phyloP scores from a whole-genome alignment of 2,888 invertebrate genomes.

The Limenitis camilla region DNA sequence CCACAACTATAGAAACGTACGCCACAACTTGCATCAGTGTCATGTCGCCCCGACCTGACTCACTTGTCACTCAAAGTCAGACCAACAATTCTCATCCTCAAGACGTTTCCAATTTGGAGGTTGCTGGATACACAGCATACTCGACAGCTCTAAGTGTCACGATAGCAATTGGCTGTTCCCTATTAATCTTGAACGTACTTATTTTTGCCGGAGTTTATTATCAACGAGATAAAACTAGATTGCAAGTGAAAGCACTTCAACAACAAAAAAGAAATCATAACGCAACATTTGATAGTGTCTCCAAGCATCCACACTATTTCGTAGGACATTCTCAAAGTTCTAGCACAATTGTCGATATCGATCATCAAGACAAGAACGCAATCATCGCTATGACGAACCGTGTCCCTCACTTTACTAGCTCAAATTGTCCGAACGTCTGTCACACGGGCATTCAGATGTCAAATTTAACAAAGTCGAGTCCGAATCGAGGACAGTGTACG shows the following conservation, averaged over 20 bases:
- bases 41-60: slow-evolving; percentile 80
- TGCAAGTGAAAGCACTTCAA: slow-evolving; percentile 84
- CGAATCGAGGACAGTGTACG: slow-evolving; percentile 64
- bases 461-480: slow-evolving; percentile 60
- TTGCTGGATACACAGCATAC: slow-evolving; percentile 83
- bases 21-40: slow-evolving; percentile 82
- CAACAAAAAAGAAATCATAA: slow-evolving; percentile 78
- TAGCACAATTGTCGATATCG: slow-evolving; percentile 89
- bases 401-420: slow-evolving; percentile 63
- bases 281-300: slow-evolving; percentile 73
- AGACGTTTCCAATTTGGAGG: slow-evolving; percentile 86
- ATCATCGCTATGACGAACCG: slow-evolving; percentile 69
- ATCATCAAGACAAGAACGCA: slow-evolving; percentile 80
- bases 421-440: slow-evolving; percentile 74
- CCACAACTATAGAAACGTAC: slow-evolving; percentile 77
- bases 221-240: slow-evolving; percentile 83
- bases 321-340: slow-evolving; percentile 85
- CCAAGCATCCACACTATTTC: slow-evolving; percentile 86
- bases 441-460: slow-evolving; percentile 76
- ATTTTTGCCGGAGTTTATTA: slow-evolving; percentile 91
- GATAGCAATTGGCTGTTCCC: slow-evolving; percentile 86
- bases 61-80: slow-evolving; percentile 61
- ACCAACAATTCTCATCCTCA: slow-evolving; percentile 81
- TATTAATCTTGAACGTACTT: slow-evolving; percentile 85
- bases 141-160: slow-evolving; percentile 85